Percentiles rank a stretch among this genome's conserved stretches.
These are phyloP conservation scores for Eumeta japonica DNA, from an alignment of 1,140 invertebrate species.

Conservation along the genomic window DNA sequence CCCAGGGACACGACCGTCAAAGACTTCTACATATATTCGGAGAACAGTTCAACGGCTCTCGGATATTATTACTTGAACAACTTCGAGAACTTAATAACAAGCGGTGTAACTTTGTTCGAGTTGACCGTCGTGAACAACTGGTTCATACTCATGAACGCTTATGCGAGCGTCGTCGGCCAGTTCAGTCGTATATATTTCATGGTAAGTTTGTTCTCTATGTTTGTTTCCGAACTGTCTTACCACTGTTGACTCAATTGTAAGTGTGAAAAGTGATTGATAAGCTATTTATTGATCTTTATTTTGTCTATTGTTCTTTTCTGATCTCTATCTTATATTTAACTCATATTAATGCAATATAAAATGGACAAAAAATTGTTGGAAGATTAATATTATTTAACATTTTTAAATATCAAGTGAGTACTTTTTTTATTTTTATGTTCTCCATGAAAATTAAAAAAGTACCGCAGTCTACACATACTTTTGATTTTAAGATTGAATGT, in stretches of 20 bases:
- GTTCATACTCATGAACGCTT: constrained; percentile 92
- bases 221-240: too few relatives aligned
- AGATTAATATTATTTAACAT: too few relatives aligned
- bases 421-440: too few relatives aligned
- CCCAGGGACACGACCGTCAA: constrained; percentile 80
- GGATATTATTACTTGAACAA: constrained; percentile 89
- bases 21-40: constrained; percentile 76
- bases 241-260: too few relatives aligned
- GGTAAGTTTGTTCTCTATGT: constrained; percentile 41
- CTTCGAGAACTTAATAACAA: constrained; percentile 74
- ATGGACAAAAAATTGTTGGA: too few relatives aligned
- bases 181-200: constrained; percentile 83
- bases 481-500: too few relatives aligned
- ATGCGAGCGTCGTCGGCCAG: constrained; percentile 67
- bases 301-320: constrained; percentile 7
- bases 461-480: too few relatives aligned
- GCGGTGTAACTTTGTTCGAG: constrained; percentile 84
- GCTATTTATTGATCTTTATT: constrained; percentile 1
- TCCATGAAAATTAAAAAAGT: too few relatives aligned
- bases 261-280: too few relatives aligned
- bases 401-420: too few relatives aligned
- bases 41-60: constrained; percentile 63
- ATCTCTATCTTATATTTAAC: too few relatives aligned
- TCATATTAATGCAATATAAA: too few relatives aligned
- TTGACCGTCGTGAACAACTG: constrained; percentile 89